Base-by-base conservation (phyloP, 2,797 vertebrate species). In the Tenualosa thibaudeaui region DNA sequence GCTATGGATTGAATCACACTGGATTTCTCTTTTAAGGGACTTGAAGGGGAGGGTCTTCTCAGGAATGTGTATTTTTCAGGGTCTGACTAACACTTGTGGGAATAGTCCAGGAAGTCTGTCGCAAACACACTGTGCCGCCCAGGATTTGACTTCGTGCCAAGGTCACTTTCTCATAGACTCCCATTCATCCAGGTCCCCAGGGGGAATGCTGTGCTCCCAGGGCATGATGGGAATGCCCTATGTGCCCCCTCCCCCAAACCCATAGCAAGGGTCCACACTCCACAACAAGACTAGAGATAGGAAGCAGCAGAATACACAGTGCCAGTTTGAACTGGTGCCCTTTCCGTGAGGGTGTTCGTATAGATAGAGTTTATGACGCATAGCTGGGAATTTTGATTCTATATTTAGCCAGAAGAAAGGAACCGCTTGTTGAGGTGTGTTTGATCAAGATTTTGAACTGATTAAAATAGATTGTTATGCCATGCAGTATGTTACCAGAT, bases 101-200 rank as follows among this genome's bases (percentile, higher is more conserved):
- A 75, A 75, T 15, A 19, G 37, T 75, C 31, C 68, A 75, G 85
- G 7, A 6, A 24, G 17, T 15, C 50, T 19, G 65, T 50, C 19
- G 75, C 22, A 37, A 26, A 46, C 50, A 46, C 81, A 75, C 31
- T 37, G 13, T 75, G 68, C 68, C 68, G 68, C 31, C 68, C 68
- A 75, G 68, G 68, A 40, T 75, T 75, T 75, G 68, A 75, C 68
- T 75, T 31, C 37, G 1, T 31, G 68, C 68, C 68, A 75, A 75
- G 68, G 68, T 75, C 68, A 75, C 31, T 75, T 75, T 75, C 68
- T 31, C 68, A 75, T 75, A 75, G 68, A 75, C 68, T 75, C 68
- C 68, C 31, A 43, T 40, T 37, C 68, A 75, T 31, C 68, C 31
- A 15, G 17, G 31, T 43, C 68, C 68, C 37, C 12, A 5, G 68